These are phyloP conservation scores for Leptocoma aspasia DNA, from an alignment of 2,113 vertebrate species.

Conservation along the genomic window DNA sequence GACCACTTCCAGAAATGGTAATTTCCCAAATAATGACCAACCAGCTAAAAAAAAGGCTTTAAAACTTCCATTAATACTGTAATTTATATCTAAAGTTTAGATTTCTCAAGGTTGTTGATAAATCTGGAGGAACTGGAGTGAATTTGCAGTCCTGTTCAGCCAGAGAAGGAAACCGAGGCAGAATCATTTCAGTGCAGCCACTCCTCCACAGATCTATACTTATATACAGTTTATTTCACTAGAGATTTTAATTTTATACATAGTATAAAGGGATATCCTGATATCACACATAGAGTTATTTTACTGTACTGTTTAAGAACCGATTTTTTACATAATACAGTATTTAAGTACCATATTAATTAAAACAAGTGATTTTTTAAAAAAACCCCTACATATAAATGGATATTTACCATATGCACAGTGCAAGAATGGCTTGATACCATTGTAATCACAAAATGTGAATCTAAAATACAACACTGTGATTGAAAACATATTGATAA, in stretches of 20 bases:
- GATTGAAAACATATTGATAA: conserved; percentile 63
- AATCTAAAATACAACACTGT: conserved; percentile 68
- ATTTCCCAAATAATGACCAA: background rate
- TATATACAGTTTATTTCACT: conserved; percentile 80
- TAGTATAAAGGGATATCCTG: conserved; percentile 73
- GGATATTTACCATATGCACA: conserved; percentile 69
- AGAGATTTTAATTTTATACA: conserved; percentile 77
- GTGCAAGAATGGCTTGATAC: conserved; percentile 67
- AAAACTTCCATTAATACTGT: background rate
- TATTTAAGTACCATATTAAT: conserved; percentile 73
- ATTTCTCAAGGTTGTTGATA: background rate
- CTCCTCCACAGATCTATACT: conserved; percentile 26
- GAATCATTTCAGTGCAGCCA: background rate
- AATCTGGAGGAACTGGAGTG: background rate
- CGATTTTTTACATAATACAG: conserved; percentile 67
- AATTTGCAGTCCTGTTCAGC: background rate
- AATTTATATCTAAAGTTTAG: background rate
- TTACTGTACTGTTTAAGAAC: conserved; percentile 70
- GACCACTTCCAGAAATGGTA: background rate
- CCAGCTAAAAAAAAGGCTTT: background rate
- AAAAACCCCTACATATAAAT: conserved; percentile 66
- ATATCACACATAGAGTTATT: conserved; percentile 68
- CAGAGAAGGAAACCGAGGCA: background rate
- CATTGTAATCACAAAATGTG: conserved; percentile 62
- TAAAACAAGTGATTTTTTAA: conserved; percentile 56